phyloP scores from a whole-genome alignment of 2,888 invertebrate genomes.

The Drosophila fungiperda region DNA sequence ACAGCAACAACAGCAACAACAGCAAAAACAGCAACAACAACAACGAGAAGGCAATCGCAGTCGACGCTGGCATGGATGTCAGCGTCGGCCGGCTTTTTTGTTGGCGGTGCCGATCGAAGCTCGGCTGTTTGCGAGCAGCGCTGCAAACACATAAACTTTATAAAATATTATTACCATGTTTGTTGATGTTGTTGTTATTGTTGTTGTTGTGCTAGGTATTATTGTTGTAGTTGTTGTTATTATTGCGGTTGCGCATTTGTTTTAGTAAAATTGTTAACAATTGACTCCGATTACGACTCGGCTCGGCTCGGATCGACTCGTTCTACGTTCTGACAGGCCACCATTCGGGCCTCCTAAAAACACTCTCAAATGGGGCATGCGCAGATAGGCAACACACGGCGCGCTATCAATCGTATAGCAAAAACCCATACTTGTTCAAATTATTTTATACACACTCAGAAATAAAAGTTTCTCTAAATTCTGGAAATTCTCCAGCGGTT shows the following conservation, averaged over 20 bases:
- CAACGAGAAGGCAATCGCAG: constrained; percentile 10
- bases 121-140: constrained; percentile 37
- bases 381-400: constrained; percentile 21
- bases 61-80: constrained; percentile 11
- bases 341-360: constrained; percentile 21
- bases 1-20: constrained; percentile 4
- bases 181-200: constrained; percentile 37
- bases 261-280: constrained; percentile 82
- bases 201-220: constrained; percentile 44
- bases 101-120: constrained; percentile 44
- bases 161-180: constrained; percentile 71
- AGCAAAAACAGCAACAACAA: not conserved
- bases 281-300: constrained; percentile 66
- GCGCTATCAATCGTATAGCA: constrained; percentile 61
- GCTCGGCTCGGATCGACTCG: constrained; percentile 36
- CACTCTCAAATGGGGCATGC: constrained; percentile 37
- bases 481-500: not conserved
- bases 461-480: not conserved
- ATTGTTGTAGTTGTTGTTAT: constrained; percentile 51
- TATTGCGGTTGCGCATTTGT: constrained; percentile 51
- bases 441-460: not conserved
- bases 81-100: constrained; percentile 25
- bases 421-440: constrained; percentile 8
- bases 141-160: constrained; percentile 65
- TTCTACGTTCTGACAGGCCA: constrained; percentile 5